Evolutionary conservation across 2,113 vertebrate species (phyloP).

Genomic region (Salvelinus fontinalis): DNA sequence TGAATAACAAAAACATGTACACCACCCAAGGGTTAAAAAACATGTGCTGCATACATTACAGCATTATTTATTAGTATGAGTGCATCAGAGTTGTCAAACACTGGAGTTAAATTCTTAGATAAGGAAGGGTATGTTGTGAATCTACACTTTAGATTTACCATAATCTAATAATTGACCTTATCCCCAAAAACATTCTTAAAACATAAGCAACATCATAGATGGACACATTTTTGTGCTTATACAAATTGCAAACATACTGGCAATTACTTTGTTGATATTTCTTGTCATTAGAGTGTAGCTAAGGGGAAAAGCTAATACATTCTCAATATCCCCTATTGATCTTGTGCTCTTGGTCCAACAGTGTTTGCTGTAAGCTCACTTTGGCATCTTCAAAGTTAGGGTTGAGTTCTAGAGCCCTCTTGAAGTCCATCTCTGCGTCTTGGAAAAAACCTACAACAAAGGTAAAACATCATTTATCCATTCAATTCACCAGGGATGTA

Average conservation of each 20-base stretch:
- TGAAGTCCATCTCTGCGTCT: slow-evolving; percentile 88
- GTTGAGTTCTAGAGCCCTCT: slow-evolving; percentile 84
- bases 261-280: not conserved
- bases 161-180: not conserved
- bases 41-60: not conserved
- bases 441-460: slow-evolving; percentile 83
- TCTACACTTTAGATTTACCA: too few relatives aligned
- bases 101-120: too few relatives aligned
- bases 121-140: too few relatives aligned
- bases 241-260: not conserved
- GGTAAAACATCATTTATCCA: not conserved
- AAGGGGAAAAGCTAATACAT: not conserved
- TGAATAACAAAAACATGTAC: too few relatives aligned
- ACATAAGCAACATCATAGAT: not conserved
- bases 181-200: not conserved
- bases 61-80: not conserved
- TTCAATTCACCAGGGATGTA: not conserved
- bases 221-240: not conserved
- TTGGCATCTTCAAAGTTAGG: slow-evolving; percentile 88
- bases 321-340: slow-evolving; percentile 74
- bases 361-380: slow-evolving; percentile 84
- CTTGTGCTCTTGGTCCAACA: slow-evolving; percentile 86
- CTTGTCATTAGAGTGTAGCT: not conserved
- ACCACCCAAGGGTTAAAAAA: too few relatives aligned
- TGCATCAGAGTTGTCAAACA: not conserved